Percentiles rank a stretch among this genome's conserved stretches.
These are phyloP conservation scores for Brachionichthys hirsutus DNA, from an alignment of 2,113 vertebrate species.

Conservation along the genomic window DNA sequence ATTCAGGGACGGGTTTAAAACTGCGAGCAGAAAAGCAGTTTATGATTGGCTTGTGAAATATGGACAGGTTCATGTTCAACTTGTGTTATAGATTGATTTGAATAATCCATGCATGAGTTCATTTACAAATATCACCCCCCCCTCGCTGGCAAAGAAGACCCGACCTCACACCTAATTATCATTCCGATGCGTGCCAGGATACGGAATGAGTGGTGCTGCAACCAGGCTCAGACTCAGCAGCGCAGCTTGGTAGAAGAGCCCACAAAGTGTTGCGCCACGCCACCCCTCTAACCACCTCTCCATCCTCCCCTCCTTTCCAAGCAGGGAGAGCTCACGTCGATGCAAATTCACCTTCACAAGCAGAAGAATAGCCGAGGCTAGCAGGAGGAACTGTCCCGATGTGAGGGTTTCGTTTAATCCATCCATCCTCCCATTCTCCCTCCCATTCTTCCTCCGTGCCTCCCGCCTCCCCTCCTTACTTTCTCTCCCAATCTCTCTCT, in stretches of 20 bases:
- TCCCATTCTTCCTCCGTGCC: neutral
- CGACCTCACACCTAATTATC: slow-evolving; percentile 22
- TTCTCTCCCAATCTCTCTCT: neutral
- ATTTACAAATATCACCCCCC: neutral
- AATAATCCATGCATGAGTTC: neutral
- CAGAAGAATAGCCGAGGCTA: slow-evolving; percentile 8
- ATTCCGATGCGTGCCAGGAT: slow-evolving; percentile 26
- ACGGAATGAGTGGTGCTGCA: slow-evolving; percentile 46
- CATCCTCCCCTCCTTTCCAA: neutral
- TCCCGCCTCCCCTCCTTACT: neutral
- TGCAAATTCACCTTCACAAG: slow-evolving; percentile 17
- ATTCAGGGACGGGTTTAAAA: slow-evolving; percentile 3
- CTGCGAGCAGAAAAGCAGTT: neutral
- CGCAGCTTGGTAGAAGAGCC: slow-evolving; percentile 34
- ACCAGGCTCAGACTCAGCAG: slow-evolving; percentile 32
- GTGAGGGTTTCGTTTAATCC: slow-evolving; percentile 46
- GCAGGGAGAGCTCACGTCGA: neutral
- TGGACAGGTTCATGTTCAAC: slow-evolving; percentile 3
- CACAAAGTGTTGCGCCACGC: slow-evolving; percentile 56
- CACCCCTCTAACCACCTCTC: slow-evolving; percentile 10
- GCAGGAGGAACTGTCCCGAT: slow-evolving; percentile 29
- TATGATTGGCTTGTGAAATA: neutral
- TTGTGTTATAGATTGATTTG: slow-evolving; percentile 14
- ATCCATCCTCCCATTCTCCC: neutral
- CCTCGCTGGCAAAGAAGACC: neutral